Percentiles rank a stretch among this genome's conserved stretches.
phyloP scores from a whole-genome alignment of 2,797 vertebrate species.

The Sphenopsis melanotis region DNA sequence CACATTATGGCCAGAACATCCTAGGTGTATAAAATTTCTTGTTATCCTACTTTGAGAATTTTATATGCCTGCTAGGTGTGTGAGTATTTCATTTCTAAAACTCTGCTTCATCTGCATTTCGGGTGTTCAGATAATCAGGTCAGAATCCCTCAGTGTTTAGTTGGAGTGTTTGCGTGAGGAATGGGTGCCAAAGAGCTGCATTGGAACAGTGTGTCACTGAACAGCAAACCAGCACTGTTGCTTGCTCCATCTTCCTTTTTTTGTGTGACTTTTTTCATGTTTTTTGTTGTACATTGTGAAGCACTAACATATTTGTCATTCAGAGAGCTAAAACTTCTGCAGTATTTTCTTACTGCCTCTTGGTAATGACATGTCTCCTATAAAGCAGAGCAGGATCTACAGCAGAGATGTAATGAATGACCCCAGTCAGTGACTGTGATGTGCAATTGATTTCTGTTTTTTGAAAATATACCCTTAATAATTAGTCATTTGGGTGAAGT shows the following conservation, averaged over 20 bases:
- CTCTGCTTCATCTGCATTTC: background rate
- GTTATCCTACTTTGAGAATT: background rate
- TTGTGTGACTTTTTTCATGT: background rate
- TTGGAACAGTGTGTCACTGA: background rate
- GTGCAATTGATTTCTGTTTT: constrained; percentile 34
- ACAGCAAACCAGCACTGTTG: background rate
- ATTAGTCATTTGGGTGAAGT: constrained; percentile 17
- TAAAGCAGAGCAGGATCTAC: background rate
- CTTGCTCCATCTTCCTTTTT: background rate
- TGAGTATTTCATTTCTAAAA: background rate
- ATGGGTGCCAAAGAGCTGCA: background rate
- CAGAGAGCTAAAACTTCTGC: background rate
- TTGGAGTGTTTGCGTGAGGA: background rate
- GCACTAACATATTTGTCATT: background rate
- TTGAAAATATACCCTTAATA: constrained; percentile 15
- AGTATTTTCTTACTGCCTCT: background rate
- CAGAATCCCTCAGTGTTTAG: background rate
- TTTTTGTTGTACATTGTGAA: background rate
- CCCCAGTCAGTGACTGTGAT: background rate
- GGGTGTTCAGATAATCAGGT: background rate
- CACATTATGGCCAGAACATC: background rate
- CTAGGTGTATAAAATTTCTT: background rate
- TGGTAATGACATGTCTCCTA: background rate
- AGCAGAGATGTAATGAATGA: background rate
- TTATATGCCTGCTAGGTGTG: background rate